Evolutionary conservation across 2,888 invertebrate species (phyloP).

Genomic region (Euplagia quadripunctaria): DNA sequence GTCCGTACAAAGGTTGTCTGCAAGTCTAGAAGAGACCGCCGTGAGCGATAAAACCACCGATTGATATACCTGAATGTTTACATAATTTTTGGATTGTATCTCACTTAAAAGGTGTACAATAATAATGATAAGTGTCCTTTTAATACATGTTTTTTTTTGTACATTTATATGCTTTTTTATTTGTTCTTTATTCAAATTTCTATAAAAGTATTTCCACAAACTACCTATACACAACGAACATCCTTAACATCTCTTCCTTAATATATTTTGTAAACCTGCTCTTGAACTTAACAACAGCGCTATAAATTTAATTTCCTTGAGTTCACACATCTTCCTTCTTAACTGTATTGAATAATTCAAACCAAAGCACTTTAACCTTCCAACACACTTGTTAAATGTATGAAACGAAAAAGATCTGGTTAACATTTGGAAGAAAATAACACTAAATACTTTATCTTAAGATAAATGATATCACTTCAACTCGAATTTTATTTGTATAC

Average conservation of each 20-base stretch:
- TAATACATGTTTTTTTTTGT: no score
- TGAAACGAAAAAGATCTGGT: neutral
- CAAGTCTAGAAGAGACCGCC: no score
- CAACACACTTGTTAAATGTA: constrained; percentile 2
- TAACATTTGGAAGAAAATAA: constrained; percentile 10
- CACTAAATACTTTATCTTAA: constrained; percentile 4
- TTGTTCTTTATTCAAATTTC: neutral
- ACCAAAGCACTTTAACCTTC: constrained; percentile 1
- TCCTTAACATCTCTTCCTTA: constrained; percentile 17
- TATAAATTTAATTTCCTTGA: constrained; percentile 18
- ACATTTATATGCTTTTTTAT: neutral
- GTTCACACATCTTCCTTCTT: constrained; percentile 9
- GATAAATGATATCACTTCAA: neutral
- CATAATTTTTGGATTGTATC: no score
- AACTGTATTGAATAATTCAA: neutral
- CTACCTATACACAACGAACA: constrained; percentile 6
- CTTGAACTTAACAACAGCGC: constrained; percentile 4
- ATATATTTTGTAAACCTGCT: constrained; percentile 4
- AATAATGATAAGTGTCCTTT: no score
- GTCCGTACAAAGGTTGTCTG: no score
- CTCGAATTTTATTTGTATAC: neutral
- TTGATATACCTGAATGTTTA: no score
- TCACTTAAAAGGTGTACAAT: no score
- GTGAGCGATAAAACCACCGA: no score
- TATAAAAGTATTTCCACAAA: neutral